Percentiles rank a stretch among this genome's conserved stretches.
These are phyloP conservation scores for Helostoma temminkii DNA, from an alignment of 2,797 vertebrate species.

Conservation along the genomic window DNA sequence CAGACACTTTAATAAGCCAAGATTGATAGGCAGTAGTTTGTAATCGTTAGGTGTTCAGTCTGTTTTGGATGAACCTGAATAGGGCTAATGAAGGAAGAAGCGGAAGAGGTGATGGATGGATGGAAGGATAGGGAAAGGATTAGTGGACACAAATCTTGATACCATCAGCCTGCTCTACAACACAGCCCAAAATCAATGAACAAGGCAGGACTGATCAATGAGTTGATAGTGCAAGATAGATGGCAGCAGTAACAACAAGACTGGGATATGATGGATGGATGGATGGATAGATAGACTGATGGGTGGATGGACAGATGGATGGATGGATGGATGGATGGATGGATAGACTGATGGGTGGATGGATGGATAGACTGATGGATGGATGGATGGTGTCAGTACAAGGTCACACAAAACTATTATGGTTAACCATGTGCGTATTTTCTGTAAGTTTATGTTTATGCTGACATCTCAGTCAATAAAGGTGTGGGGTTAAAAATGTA, in stretches of 20 bases:
- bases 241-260: no score
- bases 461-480: slow-evolving; percentile 41
- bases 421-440: slow-evolving; percentile 32
- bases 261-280: no score
- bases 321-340: slow-evolving; percentile 44
- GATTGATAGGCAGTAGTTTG: slow-evolving; percentile 38
- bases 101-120: slow-evolving; percentile 75
- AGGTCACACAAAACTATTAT: slow-evolving; percentile 39
- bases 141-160: slow-evolving; percentile 77
- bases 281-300: slow-evolving; percentile 66
- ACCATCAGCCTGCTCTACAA: slow-evolving; percentile 74
- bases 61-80: slow-evolving; percentile 58
- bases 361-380: slow-evolving; percentile 18
- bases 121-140: slow-evolving; percentile 66
- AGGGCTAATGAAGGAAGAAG: slow-evolving; percentile 72
- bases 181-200: slow-evolving; percentile 79
- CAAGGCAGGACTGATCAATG: slow-evolving; percentile 81
- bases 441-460: slow-evolving; percentile 45
- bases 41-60: slow-evolving; percentile 48
- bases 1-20: slow-evolving; percentile 22
- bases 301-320: slow-evolving; percentile 61
- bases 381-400: slow-evolving; percentile 27
- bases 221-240: slow-evolving; percentile 73
- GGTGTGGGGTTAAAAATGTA: slow-evolving; percentile 49
- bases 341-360: slow-evolving; percentile 23